Base-by-base conservation (phyloP, 2,113 vertebrate species). In the Penelope pileata region DNA sequence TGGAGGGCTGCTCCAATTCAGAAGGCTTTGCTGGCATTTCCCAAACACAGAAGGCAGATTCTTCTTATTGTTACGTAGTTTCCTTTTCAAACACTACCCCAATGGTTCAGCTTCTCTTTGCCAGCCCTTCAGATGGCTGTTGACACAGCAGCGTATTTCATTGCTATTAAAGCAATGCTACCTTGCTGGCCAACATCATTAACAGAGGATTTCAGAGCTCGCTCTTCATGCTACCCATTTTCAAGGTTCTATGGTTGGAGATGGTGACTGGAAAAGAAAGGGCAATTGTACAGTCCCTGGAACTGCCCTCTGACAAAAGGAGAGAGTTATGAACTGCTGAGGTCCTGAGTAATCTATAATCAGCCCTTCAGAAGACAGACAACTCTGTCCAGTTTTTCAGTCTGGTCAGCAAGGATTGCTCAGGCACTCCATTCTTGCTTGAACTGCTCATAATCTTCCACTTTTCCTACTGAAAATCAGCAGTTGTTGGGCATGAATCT, bases 221-320 rank as follows among this genome's bases (percentile, higher is more conserved):
- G 1, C 13, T 16, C 72, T 77, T 83, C 68, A 72, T 72, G 27
- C 19, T 38, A 15, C 66, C 69, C n/a, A 23, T n/a, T 90, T 51
- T 48, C 45, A 80, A 56, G n/a, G 27, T 48, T 47, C 12, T 13
- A 53, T 10, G n/a, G 54, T 34, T 81, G 38, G 47, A 2, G 15
- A 17, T 10, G 18, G 50, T 12, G 24, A 88, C 0, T 16, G 30
- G 3, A 87, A 36, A 84, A 67, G 45, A 62, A 80, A 93, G 32
- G 8, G 12, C 24, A 86, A 74, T 29, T 21, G 10, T 50, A n/a
- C 53, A 36, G 64, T 48, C 43, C 23, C 70, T 79, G 15, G 21
- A 34, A 51, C 16, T 45, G 32, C 56, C 51, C 60, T 70, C 2
- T 0, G 78, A 45, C 29, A 62, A 45, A 0, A 0, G 27, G 10